Conservation (phyloP, 2,888 invertebrate species). For the Tetragonisca angustula region DNA sequence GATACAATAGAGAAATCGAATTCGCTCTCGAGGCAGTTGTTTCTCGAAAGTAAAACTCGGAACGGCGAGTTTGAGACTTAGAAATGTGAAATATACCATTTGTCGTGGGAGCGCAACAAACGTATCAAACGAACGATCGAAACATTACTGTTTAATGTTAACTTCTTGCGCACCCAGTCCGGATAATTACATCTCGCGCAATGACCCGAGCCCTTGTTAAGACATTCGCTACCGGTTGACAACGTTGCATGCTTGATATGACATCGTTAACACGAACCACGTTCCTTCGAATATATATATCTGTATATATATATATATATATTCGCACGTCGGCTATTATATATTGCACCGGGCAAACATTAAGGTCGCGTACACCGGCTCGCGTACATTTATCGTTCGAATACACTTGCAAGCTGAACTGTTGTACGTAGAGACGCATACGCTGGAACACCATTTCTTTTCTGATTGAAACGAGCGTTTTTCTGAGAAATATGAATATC, state of each 20-base stretch:
- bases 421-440: too few relatives aligned
- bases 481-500: too few relatives aligned
- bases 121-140: slow-evolving; percentile 53
- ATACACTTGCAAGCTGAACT: not conserved
- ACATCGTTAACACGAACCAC: slow-evolving; percentile 53
- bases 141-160: slow-evolving; percentile 48
- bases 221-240: slow-evolving; percentile 61
- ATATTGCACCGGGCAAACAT: slow-evolving; percentile 29
- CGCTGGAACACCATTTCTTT: too few relatives aligned
- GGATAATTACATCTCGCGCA: slow-evolving; percentile 64
- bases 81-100: not conserved
- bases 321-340: not conserved
- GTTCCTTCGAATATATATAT: slow-evolving; percentile 8
- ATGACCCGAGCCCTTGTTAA: slow-evolving; percentile 65
- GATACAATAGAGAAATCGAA: too few relatives aligned
- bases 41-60: not conserved
- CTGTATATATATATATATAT: not conserved
- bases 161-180: slow-evolving; percentile 47
- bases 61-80: not conserved
- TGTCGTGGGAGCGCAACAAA: slow-evolving; percentile 28
- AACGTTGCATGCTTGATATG: slow-evolving; percentile 42
- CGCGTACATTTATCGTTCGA: slow-evolving; percentile 15
- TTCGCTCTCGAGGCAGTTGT: too few relatives aligned
- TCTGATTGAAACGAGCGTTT: too few relatives aligned
- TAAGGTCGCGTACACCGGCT: slow-evolving; percentile 28